These are phyloP conservation scores for Arvicanthis niloticus DNA, from an alignment of 2,113 vertebrate genomes.

Conservation along the genomic window DNA sequence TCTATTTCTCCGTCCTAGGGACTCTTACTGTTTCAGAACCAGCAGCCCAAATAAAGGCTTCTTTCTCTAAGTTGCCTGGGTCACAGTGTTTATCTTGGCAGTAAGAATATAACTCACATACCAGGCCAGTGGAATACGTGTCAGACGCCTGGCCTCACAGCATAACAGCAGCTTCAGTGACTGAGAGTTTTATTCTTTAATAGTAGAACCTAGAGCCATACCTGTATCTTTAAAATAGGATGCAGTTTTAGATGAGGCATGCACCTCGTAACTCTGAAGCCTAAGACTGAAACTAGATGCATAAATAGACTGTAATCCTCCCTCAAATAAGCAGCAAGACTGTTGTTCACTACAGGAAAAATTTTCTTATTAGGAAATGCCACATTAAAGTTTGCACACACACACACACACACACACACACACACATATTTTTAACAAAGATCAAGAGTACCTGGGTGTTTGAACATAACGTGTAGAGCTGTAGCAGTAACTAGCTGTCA, in stretches of 20 bases:
- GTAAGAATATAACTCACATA: background rate
- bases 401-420: too few relatives aligned
- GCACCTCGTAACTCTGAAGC: background rate
- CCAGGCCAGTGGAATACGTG: background rate
- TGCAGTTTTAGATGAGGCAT: background rate
- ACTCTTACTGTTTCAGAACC: background rate
- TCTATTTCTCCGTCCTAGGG: background rate
- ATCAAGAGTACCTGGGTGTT: background rate
- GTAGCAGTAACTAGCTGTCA: background rate
- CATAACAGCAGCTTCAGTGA: background rate
- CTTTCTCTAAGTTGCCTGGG: background rate
- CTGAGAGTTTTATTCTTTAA: background rate
- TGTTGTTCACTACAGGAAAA: background rate
- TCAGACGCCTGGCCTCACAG: background rate
- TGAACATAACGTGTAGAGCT: background rate
- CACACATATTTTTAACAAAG: too few relatives aligned
- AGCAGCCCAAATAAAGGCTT: background rate
- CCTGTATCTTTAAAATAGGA: slow-evolving; percentile 25
- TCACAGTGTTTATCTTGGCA: background rate
- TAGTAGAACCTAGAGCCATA: background rate
- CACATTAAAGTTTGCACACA: background rate
- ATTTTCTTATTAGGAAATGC: slow-evolving; percentile 2
- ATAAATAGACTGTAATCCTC: background rate
- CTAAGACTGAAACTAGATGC: slow-evolving; percentile 1
- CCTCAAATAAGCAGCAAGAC: background rate